These are phyloP conservation scores for Rhyacophila brunnea DNA, from an alignment of 1,140 invertebrate genomes.

Conservation along the genomic window DNA sequence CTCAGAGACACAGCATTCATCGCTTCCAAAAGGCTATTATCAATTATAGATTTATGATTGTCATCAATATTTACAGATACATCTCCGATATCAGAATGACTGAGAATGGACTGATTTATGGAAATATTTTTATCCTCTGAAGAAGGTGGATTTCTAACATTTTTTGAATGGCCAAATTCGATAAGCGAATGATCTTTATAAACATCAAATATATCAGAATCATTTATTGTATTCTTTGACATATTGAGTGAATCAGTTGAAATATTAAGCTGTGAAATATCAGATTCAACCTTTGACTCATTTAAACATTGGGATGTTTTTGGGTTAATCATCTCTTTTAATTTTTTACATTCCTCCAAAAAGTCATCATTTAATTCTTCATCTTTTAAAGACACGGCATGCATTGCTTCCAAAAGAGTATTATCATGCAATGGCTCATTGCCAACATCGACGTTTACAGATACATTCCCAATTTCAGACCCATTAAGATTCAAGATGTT, in stretches of 20 bases:
- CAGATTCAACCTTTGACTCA: too few species aligned
- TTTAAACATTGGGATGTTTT: constrained; percentile 1
- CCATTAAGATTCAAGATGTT: too few species aligned
- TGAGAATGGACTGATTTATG: not conserved
- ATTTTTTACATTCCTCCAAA: constrained; percentile 27
- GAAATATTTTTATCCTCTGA: constrained; percentile 10
- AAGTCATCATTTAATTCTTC: constrained; percentile 39
- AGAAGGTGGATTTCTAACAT: not conserved
- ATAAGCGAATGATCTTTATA: constrained; percentile 18
- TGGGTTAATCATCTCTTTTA: constrained; percentile 13
- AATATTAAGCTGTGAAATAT: not conserved
- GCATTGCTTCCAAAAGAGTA: constrained; percentile 10
- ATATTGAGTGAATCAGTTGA: not conserved
- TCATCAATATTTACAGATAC: too few species aligned
- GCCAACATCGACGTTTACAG: too few species aligned
- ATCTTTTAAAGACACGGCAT: constrained; percentile 29
- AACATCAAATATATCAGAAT: constrained; percentile 25
- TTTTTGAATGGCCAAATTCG: constrained; percentile 7
- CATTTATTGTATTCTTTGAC: not conserved
- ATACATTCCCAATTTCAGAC: too few species aligned
- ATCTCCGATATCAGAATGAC: too few species aligned
- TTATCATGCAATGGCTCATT: not conserved
- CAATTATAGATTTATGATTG: too few species aligned
- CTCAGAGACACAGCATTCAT: constrained; percentile 6
- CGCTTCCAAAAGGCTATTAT: constrained; percentile 9